These are phyloP conservation scores for Salvelinus fontinalis DNA, from an alignment of 2,113 vertebrate genomes.

Conservation along the genomic window DNA sequence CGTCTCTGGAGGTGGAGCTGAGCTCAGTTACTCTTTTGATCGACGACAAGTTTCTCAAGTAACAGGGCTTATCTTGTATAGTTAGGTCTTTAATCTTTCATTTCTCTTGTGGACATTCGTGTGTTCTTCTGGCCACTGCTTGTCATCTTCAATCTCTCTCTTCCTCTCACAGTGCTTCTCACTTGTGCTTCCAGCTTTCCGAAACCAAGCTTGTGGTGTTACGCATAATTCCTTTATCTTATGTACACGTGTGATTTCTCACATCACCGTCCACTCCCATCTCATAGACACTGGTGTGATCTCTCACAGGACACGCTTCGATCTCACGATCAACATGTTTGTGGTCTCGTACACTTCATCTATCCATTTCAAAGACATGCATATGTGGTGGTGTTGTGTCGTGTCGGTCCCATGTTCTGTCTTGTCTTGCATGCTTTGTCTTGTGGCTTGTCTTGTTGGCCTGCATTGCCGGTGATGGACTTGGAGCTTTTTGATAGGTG, in stretches of 20 bases:
- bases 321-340: not conserved
- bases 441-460: conserved; percentile 42
- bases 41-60: too few species aligned
- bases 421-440: conserved; percentile 48
- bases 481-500: conserved; percentile 64
- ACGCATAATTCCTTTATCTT: conserved; percentile 6
- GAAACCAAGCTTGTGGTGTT: conserved; percentile 26
- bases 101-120: not conserved
- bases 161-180: not conserved
- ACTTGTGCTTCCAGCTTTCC: not conserved
- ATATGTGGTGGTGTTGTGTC: conserved; percentile 23
- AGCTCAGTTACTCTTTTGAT: too few species aligned
- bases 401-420: conserved; percentile 11
- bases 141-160: not conserved
- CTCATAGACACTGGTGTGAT: not conserved
- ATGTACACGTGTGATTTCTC: not conserved
- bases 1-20: too few species aligned
- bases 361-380: conserved; percentile 29
- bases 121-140: not conserved
- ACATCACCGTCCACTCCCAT: conserved; percentile 9
- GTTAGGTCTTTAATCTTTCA: not conserved
- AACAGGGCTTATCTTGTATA: not conserved
- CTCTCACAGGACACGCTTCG: conserved; percentile 10
- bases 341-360: conserved; percentile 12
- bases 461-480: conserved; percentile 50